phyloP scores from a whole-genome alignment of 2,797 vertebrate species.

The Silurus aristotelis region DNA sequence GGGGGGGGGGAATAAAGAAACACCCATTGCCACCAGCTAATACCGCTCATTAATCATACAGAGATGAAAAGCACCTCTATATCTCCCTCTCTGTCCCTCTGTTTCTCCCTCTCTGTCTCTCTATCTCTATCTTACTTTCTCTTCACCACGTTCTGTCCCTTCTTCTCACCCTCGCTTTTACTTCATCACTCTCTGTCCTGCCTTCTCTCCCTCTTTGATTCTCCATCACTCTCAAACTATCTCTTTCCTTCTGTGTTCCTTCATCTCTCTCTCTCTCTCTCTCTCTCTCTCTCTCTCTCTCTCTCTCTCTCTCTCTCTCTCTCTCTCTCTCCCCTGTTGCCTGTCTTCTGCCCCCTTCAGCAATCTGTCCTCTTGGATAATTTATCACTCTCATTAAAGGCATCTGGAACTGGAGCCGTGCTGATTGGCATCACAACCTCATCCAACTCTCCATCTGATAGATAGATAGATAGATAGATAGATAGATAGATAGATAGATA shows the following conservation, averaged over 20 bases:
- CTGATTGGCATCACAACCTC: neutral
- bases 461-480: too few relatives aligned
- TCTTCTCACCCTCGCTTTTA: too few relatives aligned
- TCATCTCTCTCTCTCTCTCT: neutral
- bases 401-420: neutral
- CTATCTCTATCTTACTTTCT: neutral
- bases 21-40: neutral
- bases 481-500: neutral
- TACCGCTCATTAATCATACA: slow-evolving; percentile 9
- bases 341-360: slow-evolving; percentile 10
- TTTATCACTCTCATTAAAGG: slow-evolving; percentile 27
- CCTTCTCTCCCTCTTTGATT: too few relatives aligned
- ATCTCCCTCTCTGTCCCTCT: neutral
- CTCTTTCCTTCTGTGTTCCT: too few relatives aligned
- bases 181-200: too few relatives aligned
- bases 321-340: neutral
- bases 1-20: neutral
- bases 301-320: neutral
- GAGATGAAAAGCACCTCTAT: neutral
- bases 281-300: neutral
- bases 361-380: slow-evolving; percentile 22
- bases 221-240: too few relatives aligned
- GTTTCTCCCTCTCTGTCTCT: neutral
- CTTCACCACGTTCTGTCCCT: neutral
- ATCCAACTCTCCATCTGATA: neutral